phyloP scores from a whole-genome alignment of 1,140 invertebrate genomes.

The Eriocheir sinensis region DNA sequence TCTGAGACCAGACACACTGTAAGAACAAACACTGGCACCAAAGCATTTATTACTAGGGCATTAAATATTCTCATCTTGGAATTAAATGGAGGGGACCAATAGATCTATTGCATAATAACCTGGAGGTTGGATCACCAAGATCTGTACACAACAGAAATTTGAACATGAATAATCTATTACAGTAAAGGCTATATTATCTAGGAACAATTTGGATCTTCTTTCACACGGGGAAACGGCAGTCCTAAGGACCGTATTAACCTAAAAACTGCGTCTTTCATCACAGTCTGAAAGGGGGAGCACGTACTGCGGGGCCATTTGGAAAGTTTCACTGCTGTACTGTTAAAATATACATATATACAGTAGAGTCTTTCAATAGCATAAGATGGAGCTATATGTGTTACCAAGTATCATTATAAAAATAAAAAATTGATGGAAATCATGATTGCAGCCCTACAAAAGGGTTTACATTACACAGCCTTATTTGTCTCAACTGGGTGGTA shows the following conservation, averaged over 20 bases:
- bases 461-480: too few relatives aligned
- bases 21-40: constrained; percentile 66
- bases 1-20: constrained; percentile 53
- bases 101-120: constrained; percentile 63
- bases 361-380: constrained; percentile 25
- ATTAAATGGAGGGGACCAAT: constrained; percentile 56
- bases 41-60: constrained; percentile 60
- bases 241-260: constrained; percentile 54
- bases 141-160: constrained; percentile 54
- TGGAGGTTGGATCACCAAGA: constrained; percentile 42
- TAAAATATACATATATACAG: too few relatives aligned
- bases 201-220: constrained; percentile 55
- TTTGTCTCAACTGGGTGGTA: background rate
- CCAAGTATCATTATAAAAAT: background rate
- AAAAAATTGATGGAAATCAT: background rate
- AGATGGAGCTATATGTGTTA: constrained; percentile 25
- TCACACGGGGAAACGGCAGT: constrained; percentile 54
- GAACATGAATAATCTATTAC: constrained; percentile 53
- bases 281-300: constrained; percentile 38
- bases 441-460: background rate
- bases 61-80: constrained; percentile 52
- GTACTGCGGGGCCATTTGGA: background rate
- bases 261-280: constrained; percentile 51
- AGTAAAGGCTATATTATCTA: constrained; percentile 61
- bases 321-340: constrained; percentile 48